A percentile compares a stretch with the other conserved stretches of the same genome.
Conservation (phyloP, 2,113 vertebrate genomes). For the Myanophis thanlyinensis region DNA sequence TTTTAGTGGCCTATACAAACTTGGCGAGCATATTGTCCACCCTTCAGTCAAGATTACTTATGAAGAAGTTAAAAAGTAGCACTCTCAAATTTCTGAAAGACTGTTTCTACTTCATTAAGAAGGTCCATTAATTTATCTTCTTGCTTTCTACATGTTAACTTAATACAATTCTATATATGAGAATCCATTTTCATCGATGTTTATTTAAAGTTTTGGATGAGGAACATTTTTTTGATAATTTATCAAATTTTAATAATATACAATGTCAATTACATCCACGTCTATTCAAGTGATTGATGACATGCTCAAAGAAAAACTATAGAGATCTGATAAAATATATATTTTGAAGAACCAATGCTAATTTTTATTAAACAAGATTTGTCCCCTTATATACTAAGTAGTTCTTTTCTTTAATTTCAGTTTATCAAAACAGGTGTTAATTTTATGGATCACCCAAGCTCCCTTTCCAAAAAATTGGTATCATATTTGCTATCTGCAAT, state of each 20-base stretch:
- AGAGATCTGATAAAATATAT: neutral
- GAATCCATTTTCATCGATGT: neutral
- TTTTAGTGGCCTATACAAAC: neutral
- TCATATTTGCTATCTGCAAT: neutral
- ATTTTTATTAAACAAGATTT: neutral
- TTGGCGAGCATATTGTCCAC: neutral
- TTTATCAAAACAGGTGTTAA: neutral
- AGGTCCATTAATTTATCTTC: neutral
- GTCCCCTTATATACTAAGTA: neutral
- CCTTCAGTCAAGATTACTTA: neutral
- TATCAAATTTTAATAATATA: too few species aligned
- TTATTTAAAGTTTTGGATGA: neutral
- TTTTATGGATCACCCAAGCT: neutral
- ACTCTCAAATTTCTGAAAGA: neutral
- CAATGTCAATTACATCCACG: neutral
- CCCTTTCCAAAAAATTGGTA: neutral
- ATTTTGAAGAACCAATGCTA: neutral
- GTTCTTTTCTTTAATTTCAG: neutral
- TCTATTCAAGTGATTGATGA: neutral
- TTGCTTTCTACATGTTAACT: neutral
- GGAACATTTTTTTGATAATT: neutral
- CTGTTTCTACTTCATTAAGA: neutral
- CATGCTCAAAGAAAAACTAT: neutral
- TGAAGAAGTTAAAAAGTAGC: neutral
- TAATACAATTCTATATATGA: neutral